Percentiles rank a stretch among this genome's conserved stretches.
phyloP scores from a whole-genome alignment of 2,888 invertebrate genomes.

The Eristalinus aeneus region DNA sequence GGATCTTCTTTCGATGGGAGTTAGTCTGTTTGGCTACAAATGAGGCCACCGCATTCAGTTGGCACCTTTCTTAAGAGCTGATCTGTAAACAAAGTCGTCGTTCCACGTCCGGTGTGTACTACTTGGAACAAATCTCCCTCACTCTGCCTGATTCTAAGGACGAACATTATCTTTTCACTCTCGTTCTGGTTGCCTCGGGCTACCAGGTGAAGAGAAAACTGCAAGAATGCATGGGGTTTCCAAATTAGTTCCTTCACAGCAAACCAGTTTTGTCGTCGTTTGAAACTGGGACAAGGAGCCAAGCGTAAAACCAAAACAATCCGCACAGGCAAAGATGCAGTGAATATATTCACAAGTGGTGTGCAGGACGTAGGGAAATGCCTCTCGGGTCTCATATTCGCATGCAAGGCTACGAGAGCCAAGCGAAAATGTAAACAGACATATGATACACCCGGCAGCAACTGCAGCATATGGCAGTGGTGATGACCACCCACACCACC shows the following conservation, averaged over 20 bases:
- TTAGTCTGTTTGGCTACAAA: slow-evolving; percentile 2
- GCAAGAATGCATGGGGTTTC: slow-evolving; percentile 19
- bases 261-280: slow-evolving; percentile 57
- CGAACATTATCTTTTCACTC: neutral
- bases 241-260: slow-evolving; percentile 66
- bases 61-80: slow-evolving; percentile 23
- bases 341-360: slow-evolving; percentile 58
- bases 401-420: slow-evolving; percentile 49
- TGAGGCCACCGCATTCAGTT: slow-evolving; percentile 37
- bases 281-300: slow-evolving; percentile 69
- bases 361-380: slow-evolving; percentile 21
- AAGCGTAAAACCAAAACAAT: slow-evolving; percentile 50
- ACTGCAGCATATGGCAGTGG: slow-evolving; percentile 27
- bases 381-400: slow-evolving; percentile 47
- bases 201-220: neutral
- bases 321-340: neutral
- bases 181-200: neutral
- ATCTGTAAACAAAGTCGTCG: slow-evolving; percentile 39
- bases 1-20: neutral
- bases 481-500: slow-evolving; percentile 47
- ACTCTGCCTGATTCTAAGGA: slow-evolving; percentile 54
- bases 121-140: slow-evolving; percentile 27
- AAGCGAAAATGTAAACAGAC: slow-evolving; percentile 63
- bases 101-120: neutral
- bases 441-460: slow-evolving; percentile 51